Evolutionary conservation across 2,888 invertebrate species (phyloP), one percentile per base, ranked within the genome.

Genomic region (Dorcus parallelipipedus): DNA sequence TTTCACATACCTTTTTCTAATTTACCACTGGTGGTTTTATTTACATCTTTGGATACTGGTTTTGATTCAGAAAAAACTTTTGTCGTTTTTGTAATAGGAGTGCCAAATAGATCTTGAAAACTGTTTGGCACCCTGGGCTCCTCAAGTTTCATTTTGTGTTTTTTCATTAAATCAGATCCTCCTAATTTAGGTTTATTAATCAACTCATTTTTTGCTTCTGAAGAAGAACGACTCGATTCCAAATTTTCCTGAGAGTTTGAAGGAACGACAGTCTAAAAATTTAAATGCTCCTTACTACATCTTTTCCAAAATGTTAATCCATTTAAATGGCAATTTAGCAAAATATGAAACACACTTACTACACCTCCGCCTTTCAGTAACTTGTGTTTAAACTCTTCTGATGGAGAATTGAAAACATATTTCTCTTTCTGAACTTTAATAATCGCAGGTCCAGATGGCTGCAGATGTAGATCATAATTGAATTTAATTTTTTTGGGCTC

Each of bases 381-480:
- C 73, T 92, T 94, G 69, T 88, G 87, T 59, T 88, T 86, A 78
- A 97, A 96, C 56, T 97, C 97, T 63, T 95, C 95, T 61, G 89
- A 87, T 6, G 94, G 93, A 71, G 88, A 89, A 70, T 86, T 85
- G 76, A 97, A 95, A 51, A 92, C 86, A 72, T 92, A 87, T 68
- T 90, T 90, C 74, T 97, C 94, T 71, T 86, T 87, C 59, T 91
- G 85, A 58, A 85, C 84, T 67, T 86, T 86, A 71, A 82, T 84
- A 59, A 90, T 84, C 3, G 90, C 83, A 49, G 88, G 87, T 2
- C 91, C 91, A 67, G 85, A 85, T 9, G 84, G 83, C 77, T 92
- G 91, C 59, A 97, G 80, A 71, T 87, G 86, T 64, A 97, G 83
- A 78, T 97, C 95, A 81, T 97, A 97, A 54, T 84, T 82, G 76